phyloP scores from a whole-genome alignment of 2,888 invertebrate genomes.

The Ectemnius cavifrons region DNA sequence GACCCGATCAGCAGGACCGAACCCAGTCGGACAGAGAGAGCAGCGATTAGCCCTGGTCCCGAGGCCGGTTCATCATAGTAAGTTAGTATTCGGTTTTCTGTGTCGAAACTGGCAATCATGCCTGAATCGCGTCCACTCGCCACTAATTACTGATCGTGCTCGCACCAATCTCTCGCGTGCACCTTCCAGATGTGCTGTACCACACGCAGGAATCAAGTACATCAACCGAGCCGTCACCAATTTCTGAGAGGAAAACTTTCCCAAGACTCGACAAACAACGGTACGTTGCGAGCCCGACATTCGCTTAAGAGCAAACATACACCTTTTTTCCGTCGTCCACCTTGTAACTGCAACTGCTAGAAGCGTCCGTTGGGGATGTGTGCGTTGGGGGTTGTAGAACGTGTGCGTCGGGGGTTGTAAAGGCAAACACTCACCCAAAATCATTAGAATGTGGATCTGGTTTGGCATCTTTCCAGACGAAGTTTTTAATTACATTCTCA shows the following conservation, averaged over 20 bases:
- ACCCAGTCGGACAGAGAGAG: conserved; percentile 77
- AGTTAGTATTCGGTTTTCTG: conserved; percentile 81
- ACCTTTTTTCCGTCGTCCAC: conserved; percentile 6
- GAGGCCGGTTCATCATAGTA: conserved; percentile 81
- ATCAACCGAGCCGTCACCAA: conserved; percentile 80
- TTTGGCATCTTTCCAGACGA: too few relatives aligned
- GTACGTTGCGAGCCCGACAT: conserved; percentile 45
- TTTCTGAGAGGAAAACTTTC: conserved; percentile 79
- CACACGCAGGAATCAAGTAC: conserved; percentile 79
- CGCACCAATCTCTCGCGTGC: conserved; percentile 56
- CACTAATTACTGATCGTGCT: conserved; percentile 58
- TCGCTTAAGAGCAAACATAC: background rate
- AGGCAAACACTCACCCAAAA: too few relatives aligned
- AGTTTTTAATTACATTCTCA: conserved; percentile 59
- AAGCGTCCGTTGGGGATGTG: too few relatives aligned
- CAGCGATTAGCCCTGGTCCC: conserved; percentile 79
- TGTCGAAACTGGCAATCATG: conserved; percentile 62
- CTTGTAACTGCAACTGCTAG: too few relatives aligned
- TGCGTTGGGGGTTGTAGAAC: too few relatives aligned
- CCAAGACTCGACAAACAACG: conserved; percentile 75
- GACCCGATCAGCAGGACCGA: conserved; percentile 73
- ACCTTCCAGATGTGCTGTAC: conserved; percentile 76
- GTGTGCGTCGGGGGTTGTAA: too few relatives aligned
- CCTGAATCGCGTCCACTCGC: conserved; percentile 50
- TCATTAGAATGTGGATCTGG: too few relatives aligned